Percentiles rank a stretch among this genome's conserved stretches.
These are phyloP conservation scores for Anguilla anguilla DNA, from an alignment of 2,797 vertebrate species.

Conservation along the genomic window DNA sequence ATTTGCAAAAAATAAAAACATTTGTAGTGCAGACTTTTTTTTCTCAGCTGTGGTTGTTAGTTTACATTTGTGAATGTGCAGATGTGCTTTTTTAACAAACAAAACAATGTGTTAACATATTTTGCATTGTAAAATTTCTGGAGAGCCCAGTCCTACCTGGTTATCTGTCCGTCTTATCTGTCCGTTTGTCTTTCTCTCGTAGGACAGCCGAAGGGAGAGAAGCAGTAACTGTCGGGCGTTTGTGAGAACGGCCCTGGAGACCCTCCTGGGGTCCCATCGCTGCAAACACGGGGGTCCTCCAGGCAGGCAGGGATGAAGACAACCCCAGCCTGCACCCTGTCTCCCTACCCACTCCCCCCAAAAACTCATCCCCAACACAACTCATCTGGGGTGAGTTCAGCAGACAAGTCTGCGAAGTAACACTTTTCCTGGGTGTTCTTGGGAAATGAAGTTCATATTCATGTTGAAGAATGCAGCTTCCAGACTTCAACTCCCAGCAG, in stretches of 20 bases:
- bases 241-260: conserved; percentile 80
- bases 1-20: no score
- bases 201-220: conserved; percentile 86
- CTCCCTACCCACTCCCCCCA: neutral
- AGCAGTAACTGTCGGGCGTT: conserved; percentile 82
- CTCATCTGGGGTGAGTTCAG: neutral
- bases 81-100: neutral
- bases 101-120: neutral
- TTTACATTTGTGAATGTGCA: neutral
- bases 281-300: conserved; percentile 64
- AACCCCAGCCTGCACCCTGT: neutral
- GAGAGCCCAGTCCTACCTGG: neutral
- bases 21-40: neutral
- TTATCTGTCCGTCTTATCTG: conserved; percentile 51
- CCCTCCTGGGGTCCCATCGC: conserved; percentile 75
- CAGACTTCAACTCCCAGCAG: conserved; percentile 9
- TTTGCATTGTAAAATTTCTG: neutral
- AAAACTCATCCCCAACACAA: neutral
- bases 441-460: neutral
- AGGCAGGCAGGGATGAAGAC: conserved; percentile 65
- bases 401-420: neutral
- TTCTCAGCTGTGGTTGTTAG: neutral
- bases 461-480: neutral
- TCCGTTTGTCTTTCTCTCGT: conserved; percentile 53
- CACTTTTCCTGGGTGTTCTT: neutral